These are phyloP conservation scores for Epizoanthus ramosus DNA, from an alignment of 92 coral and sea anemone genomes.

Conservation along the genomic window DNA sequence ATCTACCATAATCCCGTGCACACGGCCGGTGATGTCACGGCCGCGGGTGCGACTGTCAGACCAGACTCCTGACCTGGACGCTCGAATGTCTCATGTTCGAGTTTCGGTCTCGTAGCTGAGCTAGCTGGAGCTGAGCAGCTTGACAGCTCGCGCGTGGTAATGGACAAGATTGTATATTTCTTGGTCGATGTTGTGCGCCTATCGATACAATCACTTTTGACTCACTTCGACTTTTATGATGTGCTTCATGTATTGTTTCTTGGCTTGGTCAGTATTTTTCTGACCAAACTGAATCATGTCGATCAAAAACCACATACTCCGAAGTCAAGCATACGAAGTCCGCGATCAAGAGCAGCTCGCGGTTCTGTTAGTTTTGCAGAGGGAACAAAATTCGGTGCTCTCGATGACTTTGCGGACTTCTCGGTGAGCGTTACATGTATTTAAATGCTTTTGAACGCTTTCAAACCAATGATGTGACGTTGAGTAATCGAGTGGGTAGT, in stretches of 20 bases:
- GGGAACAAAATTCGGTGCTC: slow-evolving; percentile 74
- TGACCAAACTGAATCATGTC: slow-evolving; percentile 26
- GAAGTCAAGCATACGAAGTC: slow-evolving; percentile 31
- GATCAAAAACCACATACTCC: slow-evolving; percentile 10
- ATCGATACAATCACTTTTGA: slow-evolving; percentile 33
- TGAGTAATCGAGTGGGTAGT: neutral
- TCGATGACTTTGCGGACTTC: slow-evolving; percentile 45
- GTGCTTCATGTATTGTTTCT: slow-evolving; percentile 58
- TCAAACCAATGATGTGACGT: neutral
- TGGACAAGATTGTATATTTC: slow-evolving; percentile 27
- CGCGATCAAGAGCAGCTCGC: slow-evolving; percentile 19
- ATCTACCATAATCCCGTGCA: neutral
- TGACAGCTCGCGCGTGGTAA: neutral
- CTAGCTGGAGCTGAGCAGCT: neutral
- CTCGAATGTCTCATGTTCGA: neutral
- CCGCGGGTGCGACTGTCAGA: no score
- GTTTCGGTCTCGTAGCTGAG: neutral
- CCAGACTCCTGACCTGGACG: neutral
- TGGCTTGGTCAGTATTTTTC: slow-evolving; percentile 67
- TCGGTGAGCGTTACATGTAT: slow-evolving; percentile 57
- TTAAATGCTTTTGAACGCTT: neutral
- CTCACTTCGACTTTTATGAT: slow-evolving; percentile 61
- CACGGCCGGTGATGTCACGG: neutral
- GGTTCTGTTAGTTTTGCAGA: slow-evolving; percentile 85
- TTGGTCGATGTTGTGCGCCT: slow-evolving; percentile 7